Base-by-base conservation (phyloP, 2,113 vertebrate species). In the Onychostoma macrolepis region DNA sequence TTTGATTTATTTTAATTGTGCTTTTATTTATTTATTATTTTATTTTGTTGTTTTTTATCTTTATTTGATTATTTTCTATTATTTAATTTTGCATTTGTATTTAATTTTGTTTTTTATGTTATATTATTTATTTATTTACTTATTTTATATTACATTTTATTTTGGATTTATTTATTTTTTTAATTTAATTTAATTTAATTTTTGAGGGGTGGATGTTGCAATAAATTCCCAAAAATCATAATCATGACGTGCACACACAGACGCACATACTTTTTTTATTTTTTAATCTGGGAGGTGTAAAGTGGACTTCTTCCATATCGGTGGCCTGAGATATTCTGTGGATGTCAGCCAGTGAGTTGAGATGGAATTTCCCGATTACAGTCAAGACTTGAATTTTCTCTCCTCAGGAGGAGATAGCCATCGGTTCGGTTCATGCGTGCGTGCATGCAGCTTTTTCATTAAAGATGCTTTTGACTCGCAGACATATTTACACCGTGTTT, bases 291-390 rank as follows among this genome's bases (percentile, higher is more conserved):
- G 38, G 41, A 67, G 30, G 61, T 67, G 33, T n/a, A 21, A 48
- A 9, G 26, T 36, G 28, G 6, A 36, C 30, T 82, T 85, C 38
- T 80, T 89, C 67, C 36, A 71, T 48, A 89, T 43, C 80, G 85
- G 85, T 83, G 82, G 65, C 85, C 82, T 48, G 77, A 87, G 88
- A 81, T 26, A 50, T 76, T 85, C 24, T 45, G 61, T 86, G 81
- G 89, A 69, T 38, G 41, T 48, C 72, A 79, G 80, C 85, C 88
- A 89, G 24, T 83, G 53, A 84, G 28, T 67, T 84, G 19, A 91
- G 93, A 93, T 91, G 90, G 90, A 90, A 92, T 91, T 82, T 72
- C 43, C 65, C n/a, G 88, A 91, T 92, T 85, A 78, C 72, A 24
- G 81, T 83, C 82, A 78, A 84, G 88, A 61, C 80, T 71, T 76